phyloP scores from a whole-genome alignment of 2,888 invertebrate species.

The Clivina fossor region DNA sequence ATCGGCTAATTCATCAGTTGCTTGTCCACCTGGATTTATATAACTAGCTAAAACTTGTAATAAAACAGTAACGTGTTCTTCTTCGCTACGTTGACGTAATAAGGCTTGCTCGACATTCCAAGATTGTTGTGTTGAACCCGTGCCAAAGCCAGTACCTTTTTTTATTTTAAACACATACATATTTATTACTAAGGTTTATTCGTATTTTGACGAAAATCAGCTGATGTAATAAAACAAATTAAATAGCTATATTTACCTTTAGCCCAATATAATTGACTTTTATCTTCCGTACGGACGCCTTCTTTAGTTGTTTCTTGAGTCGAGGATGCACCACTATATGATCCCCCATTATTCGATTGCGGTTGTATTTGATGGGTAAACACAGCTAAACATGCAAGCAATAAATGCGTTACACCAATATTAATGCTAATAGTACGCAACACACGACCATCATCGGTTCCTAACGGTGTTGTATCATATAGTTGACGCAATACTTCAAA shows the following conservation, averaged over 20 bases:
- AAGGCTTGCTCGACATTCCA: slow-evolving; percentile 98
- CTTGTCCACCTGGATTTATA: slow-evolving; percentile 70
- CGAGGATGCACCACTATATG: slow-evolving; percentile 44
- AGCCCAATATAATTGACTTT: slow-evolving; percentile 86
- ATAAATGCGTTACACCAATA: slow-evolving; percentile 81
- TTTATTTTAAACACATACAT: background rate
- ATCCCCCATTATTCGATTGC: slow-evolving; percentile 49
- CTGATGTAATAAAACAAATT: too few relatives aligned
- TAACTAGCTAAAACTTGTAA: slow-evolving; percentile 81
- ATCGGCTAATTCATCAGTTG: slow-evolving; percentile 52
- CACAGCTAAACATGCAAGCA: slow-evolving; percentile 84
- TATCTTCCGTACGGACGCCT: slow-evolving; percentile 60
- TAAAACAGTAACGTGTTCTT: slow-evolving; percentile 84
- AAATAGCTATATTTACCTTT: slow-evolving; percentile 71
- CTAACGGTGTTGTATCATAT: slow-evolving; percentile 74
- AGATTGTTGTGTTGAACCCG: slow-evolving; percentile 91
- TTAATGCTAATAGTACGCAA: slow-evolving; percentile 78
- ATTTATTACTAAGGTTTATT: background rate
- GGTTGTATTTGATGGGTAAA: slow-evolving; percentile 78
- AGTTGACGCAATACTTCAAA: slow-evolving; percentile 76
- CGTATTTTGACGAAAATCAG: too few relatives aligned
- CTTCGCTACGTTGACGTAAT: slow-evolving; percentile 84
- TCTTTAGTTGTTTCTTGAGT: slow-evolving; percentile 23
- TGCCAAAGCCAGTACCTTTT: slow-evolving; percentile 85
- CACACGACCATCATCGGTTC: slow-evolving; percentile 74